phyloP scores from a whole-genome alignment of 1,140 invertebrate genomes.

The Frieseomelitta varia region DNA sequence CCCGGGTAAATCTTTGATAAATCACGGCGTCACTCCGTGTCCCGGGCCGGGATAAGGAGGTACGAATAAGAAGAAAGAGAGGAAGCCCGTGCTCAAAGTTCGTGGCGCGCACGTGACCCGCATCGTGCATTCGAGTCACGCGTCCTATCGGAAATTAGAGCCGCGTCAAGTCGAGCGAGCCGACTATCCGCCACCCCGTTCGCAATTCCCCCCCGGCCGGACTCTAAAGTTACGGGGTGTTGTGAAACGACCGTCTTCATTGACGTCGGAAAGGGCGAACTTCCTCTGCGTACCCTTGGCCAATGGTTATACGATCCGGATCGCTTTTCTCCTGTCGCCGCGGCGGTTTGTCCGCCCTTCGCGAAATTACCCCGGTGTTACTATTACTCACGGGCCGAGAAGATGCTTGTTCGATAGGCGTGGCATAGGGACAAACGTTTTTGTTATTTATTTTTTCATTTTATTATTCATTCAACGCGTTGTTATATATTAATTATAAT shows the following conservation, averaged over 20 bases:
- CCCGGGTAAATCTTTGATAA: constrained; percentile 54
- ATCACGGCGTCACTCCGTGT: constrained; percentile 58
- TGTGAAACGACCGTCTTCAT: constrained; percentile 20
- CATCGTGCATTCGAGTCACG: constrained; percentile 76
- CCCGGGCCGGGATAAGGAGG: constrained; percentile 32
- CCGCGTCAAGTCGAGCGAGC: constrained; percentile 60
- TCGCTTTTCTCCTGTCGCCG: constrained; percentile 14
- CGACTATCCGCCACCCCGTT: background rate
- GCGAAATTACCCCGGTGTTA: background rate
- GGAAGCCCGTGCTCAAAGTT: constrained; percentile 34
- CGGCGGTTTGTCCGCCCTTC: background rate
- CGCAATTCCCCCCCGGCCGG: background rate
- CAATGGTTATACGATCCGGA: constrained; percentile 52
- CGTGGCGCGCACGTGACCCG: constrained; percentile 46
- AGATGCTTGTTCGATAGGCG: background rate
- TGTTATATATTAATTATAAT: too few relatives aligned
- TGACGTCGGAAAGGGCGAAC: constrained; percentile 38
- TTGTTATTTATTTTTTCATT: too few relatives aligned
- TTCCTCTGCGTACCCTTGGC: background rate
- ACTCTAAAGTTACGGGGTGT: constrained; percentile 61
- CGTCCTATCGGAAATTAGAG: constrained; percentile 78
- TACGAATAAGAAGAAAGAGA: constrained; percentile 32
- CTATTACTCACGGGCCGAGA: too few relatives aligned
- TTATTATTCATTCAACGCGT: too few relatives aligned
- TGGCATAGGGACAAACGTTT: background rate